Base-by-base conservation (phyloP, 2,113 vertebrate species). In the Pangasianodon hypophthalmus region DNA sequence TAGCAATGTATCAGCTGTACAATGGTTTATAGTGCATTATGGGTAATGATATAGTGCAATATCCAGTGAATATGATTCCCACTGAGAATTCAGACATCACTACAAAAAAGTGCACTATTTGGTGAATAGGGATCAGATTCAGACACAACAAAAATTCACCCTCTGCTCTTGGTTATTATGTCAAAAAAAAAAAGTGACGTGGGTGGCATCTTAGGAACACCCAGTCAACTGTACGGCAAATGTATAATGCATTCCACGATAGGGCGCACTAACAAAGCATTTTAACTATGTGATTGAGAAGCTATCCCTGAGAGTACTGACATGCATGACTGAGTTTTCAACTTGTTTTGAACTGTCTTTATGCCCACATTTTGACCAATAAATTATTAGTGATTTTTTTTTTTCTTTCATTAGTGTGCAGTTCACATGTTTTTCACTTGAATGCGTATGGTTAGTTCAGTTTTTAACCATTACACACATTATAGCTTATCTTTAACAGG, bases 231-330 rank as follows among this genome's bases (percentile, higher is more conserved):
- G 24, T 87, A 60, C 56, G 32, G n/a, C 41, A 90, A 67, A 69
- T 32, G 82, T 0, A 91, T 41, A 37, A 89, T 88, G 85, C 88
- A 89, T 90, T 80, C 73, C 88, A 92, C 52, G 62, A 80, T 44
- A 48, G 18, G 52, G 87, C 83, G 84, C 62, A 92, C 69, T 85
- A 89, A 81, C 77, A 56, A 91, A 88, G 87, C n/a, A 88, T 81
- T 73, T 56, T 37, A n/a, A 41, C 29, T 79, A 60, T 50, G 44
- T 52, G 48, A 5, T 14, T 37, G 29, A 52, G 73, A 11, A 73
- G 5, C 32, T 24, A 19, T 62, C 19, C 24, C 69, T 6, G 11
- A 56, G 14, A 54, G 50, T 13, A 41, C 8, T 29, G 48, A 64
- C 32, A 48, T 52, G 67, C 16, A 8, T 41, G 24, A 73, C 0